Evolutionary conservation across 2,888 invertebrate species (phyloP), one percentile per base, ranked within the genome.

Genomic region (Torymus texanus): DNA sequence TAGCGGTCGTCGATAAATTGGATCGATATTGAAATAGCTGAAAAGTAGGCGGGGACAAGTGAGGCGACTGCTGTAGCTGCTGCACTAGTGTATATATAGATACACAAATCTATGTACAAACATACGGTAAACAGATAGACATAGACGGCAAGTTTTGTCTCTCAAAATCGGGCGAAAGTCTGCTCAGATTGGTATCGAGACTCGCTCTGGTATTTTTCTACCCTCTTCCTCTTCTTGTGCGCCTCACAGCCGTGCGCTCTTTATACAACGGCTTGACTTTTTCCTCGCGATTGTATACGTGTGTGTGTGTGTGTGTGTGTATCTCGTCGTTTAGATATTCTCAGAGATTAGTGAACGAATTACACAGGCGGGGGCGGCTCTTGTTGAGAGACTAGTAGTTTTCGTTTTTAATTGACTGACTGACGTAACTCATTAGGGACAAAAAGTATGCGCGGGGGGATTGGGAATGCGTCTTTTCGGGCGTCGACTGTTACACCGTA

Each of bases 121-220:
- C 41, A 8, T 41, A 21, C 21, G 21, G 41, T 41, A 29, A 3
- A 29, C 29, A 29, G 3, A 29, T 29, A 41, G 41, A 12, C 10
- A 55, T 4, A 18, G 62, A 59, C 21, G 21, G 21, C 21, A 21
- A 65, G 65, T 63, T 63, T 67, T 63, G 68, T 72, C 67, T 72
- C 68, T 74, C 51, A 74, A 74, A 74, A 74, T 70, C 78, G 62
- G 63, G 67, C 58, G 68, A 74, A 78, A 78, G 68, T 78, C 59
- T 41, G 67, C 10, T 71, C 21, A 73, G 78, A 78, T 78, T 62
- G 13, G 56, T 78, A 78, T 73, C 78, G 66, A 21, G 21, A 66
- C 41, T 41, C 41, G 41, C 24, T 14, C 13, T 11, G 12, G 29
- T 2, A 24, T n/a, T 16, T 58, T 16, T 70, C 51, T 41, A 13